Evolutionary conservation across 37 sponge, comb jelly and placozoan species (phyloP).

Genomic region (Cladorhizidae sp.): DNA sequence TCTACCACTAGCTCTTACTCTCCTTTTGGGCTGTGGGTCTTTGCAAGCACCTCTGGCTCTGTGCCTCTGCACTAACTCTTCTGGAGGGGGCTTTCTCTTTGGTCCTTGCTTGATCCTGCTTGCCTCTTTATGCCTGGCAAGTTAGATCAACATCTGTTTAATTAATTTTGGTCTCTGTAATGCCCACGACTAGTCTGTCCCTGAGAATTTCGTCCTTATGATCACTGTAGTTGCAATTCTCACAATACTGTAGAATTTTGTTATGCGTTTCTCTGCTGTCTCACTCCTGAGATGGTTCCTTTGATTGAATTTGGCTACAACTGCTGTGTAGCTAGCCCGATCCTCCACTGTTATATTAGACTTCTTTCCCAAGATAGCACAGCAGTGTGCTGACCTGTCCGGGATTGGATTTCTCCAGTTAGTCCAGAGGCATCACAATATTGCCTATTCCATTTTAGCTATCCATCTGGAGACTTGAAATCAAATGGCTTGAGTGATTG

Average conservation of each 20-base stretch:
- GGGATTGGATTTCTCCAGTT: not conserved
- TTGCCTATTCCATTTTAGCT: constrained; percentile 6
- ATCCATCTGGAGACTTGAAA: too few relatives aligned
- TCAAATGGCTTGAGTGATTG: too few relatives aligned
- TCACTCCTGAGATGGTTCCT: constrained; percentile 15
- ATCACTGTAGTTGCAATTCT: constrained; percentile 11
- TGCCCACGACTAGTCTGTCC: too few relatives aligned
- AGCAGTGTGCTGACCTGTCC: constrained; percentile 15
- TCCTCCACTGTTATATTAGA: not conserved
- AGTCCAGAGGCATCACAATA: constrained; percentile 12
- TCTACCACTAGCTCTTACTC: too few relatives aligned
- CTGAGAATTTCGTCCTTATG: constrained; percentile 24
- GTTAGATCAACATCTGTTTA: too few relatives aligned
- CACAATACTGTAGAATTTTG: constrained; percentile 18
- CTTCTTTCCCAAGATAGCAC: constrained; percentile 34
- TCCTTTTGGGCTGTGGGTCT: too few relatives aligned
- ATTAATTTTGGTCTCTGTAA: too few relatives aligned
- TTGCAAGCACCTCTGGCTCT: too few relatives aligned
- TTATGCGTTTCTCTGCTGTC: constrained; percentile 20
- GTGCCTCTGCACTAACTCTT: too few relatives aligned
- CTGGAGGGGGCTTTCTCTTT: too few relatives aligned
- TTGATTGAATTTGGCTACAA: constrained; percentile 25
- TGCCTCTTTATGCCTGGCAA: too few relatives aligned
- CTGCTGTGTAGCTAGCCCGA: not conserved
- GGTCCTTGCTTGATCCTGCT: too few relatives aligned